Conservation (phyloP, 2,888 invertebrate genomes). For the Pocota personata region DNA sequence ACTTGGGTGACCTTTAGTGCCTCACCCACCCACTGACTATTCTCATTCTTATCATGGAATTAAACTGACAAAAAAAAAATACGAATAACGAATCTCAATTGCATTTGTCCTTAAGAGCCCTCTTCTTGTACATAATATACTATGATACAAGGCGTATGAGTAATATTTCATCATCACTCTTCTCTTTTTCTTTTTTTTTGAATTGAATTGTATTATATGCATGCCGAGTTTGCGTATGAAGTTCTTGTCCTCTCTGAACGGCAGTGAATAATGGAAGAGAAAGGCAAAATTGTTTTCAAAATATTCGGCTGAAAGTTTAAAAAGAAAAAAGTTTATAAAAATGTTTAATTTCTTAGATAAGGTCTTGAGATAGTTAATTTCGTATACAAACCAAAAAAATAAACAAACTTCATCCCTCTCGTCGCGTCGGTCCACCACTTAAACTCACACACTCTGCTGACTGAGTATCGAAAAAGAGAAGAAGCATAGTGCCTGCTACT, state of each 20-base stretch:
- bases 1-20: slow-evolving; percentile 15
- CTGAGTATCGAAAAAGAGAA: slow-evolving; percentile 35
- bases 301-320: too few relatives aligned
- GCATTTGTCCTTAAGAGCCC: slow-evolving; percentile 25
- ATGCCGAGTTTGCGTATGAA: slow-evolving; percentile 48
- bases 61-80: background rate
- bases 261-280: background rate
- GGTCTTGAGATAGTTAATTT: background rate
- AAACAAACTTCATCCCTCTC: slow-evolving; percentile 30
- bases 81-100: background rate
- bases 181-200: background rate
- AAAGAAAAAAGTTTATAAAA: background rate
- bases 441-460: slow-evolving; percentile 15
- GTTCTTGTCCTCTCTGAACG: slow-evolving; percentile 1
- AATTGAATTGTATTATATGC: background rate
- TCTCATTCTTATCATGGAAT: slow-evolving; percentile 18
- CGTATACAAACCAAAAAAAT: background rate
- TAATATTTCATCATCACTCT: background rate
- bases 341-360: background rate
- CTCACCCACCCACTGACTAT: background rate
- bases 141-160: slow-evolving; percentile 16
- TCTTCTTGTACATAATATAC: background rate
- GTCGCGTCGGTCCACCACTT: background rate
- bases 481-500: slow-evolving; percentile 20
- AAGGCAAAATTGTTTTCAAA: background rate